A percentile compares a stretch with the other conserved stretches of the same genome.
Evolutionary conservation across 2,888 invertebrate species (phyloP).

Genomic region (Stenchaetothrips biformis): DNA sequence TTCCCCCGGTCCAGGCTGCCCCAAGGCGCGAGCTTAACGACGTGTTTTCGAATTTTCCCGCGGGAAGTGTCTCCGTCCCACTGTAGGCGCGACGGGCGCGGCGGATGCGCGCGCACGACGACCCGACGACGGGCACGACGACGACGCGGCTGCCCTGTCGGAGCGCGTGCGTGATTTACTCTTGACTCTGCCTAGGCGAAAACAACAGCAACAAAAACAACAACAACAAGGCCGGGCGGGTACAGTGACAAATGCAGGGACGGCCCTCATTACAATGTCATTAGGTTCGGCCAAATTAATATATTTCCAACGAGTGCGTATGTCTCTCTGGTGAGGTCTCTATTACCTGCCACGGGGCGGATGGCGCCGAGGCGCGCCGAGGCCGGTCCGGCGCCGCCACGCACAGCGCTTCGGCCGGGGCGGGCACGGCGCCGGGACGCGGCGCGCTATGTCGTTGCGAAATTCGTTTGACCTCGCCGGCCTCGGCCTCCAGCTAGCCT

Average conservation of each 20-base stretch:
- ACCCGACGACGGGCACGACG: too few species aligned
- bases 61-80: too few species aligned
- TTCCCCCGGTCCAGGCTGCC: too few species aligned
- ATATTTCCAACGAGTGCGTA: background rate
- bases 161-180: too few species aligned
- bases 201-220: background rate
- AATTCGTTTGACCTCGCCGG: background rate
- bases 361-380: background rate
- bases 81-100: too few species aligned
- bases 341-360: background rate
- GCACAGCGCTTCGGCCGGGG: background rate
- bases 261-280: slow-evolving; percentile 17
- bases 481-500: background rate
- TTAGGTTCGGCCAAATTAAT: background rate
- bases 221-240: background rate
- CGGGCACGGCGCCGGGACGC: background rate
- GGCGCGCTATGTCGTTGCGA: background rate
- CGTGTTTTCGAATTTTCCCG: too few species aligned
- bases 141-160: too few species aligned
- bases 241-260: background rate
- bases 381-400: background rate
- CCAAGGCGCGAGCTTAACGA: too few species aligned
- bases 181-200: background rate
- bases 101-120: too few species aligned
- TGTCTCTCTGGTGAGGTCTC: background rate